Conservation (phyloP, 2,797 vertebrate genomes). For the Hippoglossus hippoglossus region DNA sequence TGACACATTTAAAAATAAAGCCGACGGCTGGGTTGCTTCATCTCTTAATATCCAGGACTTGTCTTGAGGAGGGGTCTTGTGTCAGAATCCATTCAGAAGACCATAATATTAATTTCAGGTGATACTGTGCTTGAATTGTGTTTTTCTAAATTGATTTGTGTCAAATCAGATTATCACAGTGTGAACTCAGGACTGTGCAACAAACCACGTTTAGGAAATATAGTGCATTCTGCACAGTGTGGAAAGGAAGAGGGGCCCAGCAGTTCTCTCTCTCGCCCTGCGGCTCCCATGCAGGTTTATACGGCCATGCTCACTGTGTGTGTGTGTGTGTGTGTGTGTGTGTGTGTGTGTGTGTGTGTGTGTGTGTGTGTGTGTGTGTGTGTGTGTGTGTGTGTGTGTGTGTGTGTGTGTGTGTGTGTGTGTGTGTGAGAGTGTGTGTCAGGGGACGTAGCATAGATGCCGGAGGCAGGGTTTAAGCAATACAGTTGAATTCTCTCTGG, state of each 20-base stretch:
- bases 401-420: slow-evolving; percentile 34
- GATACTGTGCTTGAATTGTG: background rate
- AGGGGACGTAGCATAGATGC: slow-evolving; percentile 52
- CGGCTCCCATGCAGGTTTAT: slow-evolving; percentile 17
- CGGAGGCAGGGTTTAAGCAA: slow-evolving; percentile 58
- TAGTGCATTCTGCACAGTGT: background rate
- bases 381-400: slow-evolving; percentile 35
- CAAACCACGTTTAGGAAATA: background rate
- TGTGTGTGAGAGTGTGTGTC: slow-evolving; percentile 34
- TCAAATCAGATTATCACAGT: background rate
- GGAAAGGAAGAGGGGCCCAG: background rate
- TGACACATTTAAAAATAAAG: background rate
- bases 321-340: slow-evolving; percentile 35
- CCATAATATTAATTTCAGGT: background rate
- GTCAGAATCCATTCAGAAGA: background rate
- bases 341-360: slow-evolving; percentile 35
- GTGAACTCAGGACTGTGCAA: background rate
- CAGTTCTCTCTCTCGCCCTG: background rate
- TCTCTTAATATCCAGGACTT: too few species aligned
- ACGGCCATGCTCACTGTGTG: slow-evolving; percentile 5
- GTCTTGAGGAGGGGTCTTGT: too few species aligned
- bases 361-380: slow-evolving; percentile 32
- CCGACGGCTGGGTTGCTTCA: background rate
- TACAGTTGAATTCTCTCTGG: slow-evolving; percentile 66
- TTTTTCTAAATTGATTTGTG: background rate